Conservation (phyloP, 2,888 invertebrate genomes). For the Tipula lateralis region DNA sequence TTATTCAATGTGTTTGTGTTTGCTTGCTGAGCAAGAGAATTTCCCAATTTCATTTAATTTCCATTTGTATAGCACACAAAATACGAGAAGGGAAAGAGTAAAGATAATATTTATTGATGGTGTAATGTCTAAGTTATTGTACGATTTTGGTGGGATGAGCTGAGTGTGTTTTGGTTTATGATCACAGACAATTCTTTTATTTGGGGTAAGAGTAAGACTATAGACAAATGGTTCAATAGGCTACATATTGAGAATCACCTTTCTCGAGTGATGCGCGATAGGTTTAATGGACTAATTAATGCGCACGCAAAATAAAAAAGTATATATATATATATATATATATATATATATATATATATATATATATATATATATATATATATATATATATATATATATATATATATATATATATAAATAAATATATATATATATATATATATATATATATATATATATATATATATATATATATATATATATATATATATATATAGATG, state of each 20-base stretch:
- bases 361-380: not conserved
- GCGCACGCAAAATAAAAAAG: not conserved
- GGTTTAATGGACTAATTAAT: not conserved
- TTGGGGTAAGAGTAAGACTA: not conserved
- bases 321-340: not conserved
- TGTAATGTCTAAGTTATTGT: slow-evolving; percentile 15
- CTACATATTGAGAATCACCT: not conserved
- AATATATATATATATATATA: not conserved
- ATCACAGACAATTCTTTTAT: not conserved
- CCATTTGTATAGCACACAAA: not conserved
- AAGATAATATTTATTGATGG: not conserved
- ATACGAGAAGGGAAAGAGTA: not conserved
- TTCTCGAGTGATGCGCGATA: not conserved
- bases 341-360: not conserved
- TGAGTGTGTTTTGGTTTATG: not conserved
- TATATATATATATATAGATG: not conserved
- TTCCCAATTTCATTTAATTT: not conserved
- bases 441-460: not conserved
- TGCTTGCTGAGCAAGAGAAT: not conserved
- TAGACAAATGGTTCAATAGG: slow-evolving; percentile 24
- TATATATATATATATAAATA: not conserved
- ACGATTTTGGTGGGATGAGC: not conserved
- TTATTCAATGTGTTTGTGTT: not conserved
- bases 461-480: not conserved
- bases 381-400: not conserved